Evolutionary conservation across 2,797 vertebrate species (phyloP), one percentile per base, ranked within the genome.

Genomic region (Scolopax bukidnonensis): DNA sequence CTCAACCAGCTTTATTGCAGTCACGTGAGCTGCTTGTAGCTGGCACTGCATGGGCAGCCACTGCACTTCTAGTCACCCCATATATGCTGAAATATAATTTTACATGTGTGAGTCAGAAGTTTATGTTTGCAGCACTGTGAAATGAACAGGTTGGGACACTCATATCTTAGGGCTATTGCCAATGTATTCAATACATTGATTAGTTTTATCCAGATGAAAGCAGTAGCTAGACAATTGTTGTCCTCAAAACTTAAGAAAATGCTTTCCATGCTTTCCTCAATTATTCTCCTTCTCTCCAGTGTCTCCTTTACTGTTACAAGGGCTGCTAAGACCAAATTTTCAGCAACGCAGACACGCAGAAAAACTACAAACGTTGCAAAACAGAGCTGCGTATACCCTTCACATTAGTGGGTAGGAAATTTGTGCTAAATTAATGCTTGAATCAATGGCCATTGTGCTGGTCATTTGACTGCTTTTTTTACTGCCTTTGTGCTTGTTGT

Each of bases 391-490:
- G 25, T 9, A 2, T 36, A 20, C 6, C 50, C 36, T 47, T 14
- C 15, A 8, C 1, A 1, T 20, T 5, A 11, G 48, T 3, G 25
- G 25, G 15, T 23, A 51, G 32, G 81, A 38, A 50, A 68, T 36
- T 0, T 19, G 45, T 21, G 77, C 53, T 51, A 83, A 78, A 78
- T 78, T 30, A 43, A 56, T 9, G 19, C n/a, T 47, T 20, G 33
- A 24, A 30, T 32, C 68, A 12, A 1, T 25, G 91, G 61, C 14
- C 53, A 36, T 56, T 24, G 43, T 36, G 27, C 6, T n/a, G 95
- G 94, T 48, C 93, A 93, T 36, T 68, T 11, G 74, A 19, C n/a
- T 67, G 41, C 41, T n/a, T 69, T 77, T 85, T 87, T 73, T 13
- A 41, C 67, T 93, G 82, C 83, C 63, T 92, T 53, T 94, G 91